Base-by-base conservation (phyloP, 2,113 vertebrate species). In the Narcine bancroftii region DNA sequence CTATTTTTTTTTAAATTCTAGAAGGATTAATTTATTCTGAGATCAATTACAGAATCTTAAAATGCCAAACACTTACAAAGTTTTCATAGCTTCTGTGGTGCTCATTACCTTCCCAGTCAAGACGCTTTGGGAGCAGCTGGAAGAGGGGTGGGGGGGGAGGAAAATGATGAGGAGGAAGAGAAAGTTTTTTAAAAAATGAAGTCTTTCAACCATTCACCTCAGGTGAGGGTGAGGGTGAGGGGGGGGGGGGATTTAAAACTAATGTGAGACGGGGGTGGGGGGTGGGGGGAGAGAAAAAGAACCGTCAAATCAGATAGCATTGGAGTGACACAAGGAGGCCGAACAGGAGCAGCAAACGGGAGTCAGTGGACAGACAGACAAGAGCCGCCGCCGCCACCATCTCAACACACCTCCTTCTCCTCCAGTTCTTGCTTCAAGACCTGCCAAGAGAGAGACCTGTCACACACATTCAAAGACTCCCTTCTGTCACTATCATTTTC, bases 41-140 rank as follows among this genome's bases (percentile, higher is more conserved):
- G 36, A 42, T 39, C 29, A 66, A 45, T 60, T 91, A 91, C 29
- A 17, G 2, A 5, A 42, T 60, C 39, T 39, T 91, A 66, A 66
- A 85, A 92, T 85, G 29, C 83, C 71, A 87, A 89, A 33, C 92
- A 93, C 98, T 97, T 94, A 99, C 99, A 98, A 99, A 95, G 95
- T 99, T 97, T 95, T 98, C 97, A 19, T 97, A 99, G 93, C 97
- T 97, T 95, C 98, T 97, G 76, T 95, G 96, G 94, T 99, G 98
- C 93, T 98, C 97, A 92, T 97, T 97, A 93, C 99, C 99, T 93
- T 97, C 95, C 99, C 99, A 99, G 93, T 99, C 98, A 97, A 98
- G 92, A 93, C 99, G 96, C 94, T 97, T 97, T 39, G 97, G 97
- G 94, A 98, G 96, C 85, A 97, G 95, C 97, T 97, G 93, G 13